These are phyloP conservation scores for Sialia sialis DNA, from an alignment of 2,113 vertebrate species.

Conservation along the genomic window DNA sequence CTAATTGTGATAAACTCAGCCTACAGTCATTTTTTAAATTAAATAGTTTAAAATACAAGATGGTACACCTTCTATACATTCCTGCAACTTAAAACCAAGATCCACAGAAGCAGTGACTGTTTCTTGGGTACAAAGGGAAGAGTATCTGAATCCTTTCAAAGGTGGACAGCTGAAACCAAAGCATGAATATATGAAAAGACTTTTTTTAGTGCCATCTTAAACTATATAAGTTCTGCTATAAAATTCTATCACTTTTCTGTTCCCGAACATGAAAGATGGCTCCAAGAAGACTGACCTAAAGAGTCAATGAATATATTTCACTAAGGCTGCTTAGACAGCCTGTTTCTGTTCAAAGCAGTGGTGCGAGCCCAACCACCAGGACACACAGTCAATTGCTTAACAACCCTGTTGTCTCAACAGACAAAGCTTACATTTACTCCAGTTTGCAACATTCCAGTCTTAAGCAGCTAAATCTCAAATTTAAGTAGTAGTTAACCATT, in stretches of 20 bases:
- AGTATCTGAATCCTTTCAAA: neutral
- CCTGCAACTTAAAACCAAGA: neutral
- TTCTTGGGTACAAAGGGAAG: neutral
- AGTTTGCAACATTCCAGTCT: neutral
- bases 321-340: neutral
- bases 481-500: slow-evolving; percentile 6
- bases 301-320: neutral
- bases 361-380: neutral
- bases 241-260: neutral
- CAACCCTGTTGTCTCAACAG: neutral
- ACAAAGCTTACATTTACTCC: slow-evolving; percentile 22
- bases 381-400: slow-evolving; percentile 9
- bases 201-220: neutral
- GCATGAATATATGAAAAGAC: neutral
- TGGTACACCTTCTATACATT: neutral
- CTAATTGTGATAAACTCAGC: neutral
- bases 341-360: neutral
- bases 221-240: neutral
- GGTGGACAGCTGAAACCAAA: neutral
- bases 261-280: neutral
- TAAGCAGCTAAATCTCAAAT: neutral
- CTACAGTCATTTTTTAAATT: neutral
- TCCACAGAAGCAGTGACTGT: neutral
- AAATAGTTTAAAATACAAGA: neutral
- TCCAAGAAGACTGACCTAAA: neutral